Percentiles rank a stretch among this genome's conserved stretches.
Evolutionary conservation across 1,140 invertebrate genomes (phyloP).

Genomic region (Arctopsyche grandis): DNA sequence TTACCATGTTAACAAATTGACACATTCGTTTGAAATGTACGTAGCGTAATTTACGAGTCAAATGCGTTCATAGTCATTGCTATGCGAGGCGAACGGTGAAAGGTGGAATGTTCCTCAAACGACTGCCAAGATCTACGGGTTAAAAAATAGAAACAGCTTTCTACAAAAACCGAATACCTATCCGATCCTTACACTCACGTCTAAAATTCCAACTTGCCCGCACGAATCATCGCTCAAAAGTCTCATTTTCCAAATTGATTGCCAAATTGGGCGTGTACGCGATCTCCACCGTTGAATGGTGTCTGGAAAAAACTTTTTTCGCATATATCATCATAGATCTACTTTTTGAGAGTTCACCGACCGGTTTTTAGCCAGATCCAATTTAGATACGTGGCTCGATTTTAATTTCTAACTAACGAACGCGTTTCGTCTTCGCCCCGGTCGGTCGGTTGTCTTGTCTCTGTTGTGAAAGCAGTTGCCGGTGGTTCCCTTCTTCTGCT

Average conservation of each 20-base stretch:
- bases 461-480: neutral
- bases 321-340: neutral
- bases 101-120: conserved; percentile 13
- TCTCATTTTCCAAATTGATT: neutral
- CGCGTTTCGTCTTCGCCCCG: neutral
- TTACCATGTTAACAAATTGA: conserved; percentile 8
- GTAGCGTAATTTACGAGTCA: conserved; percentile 14
- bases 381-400: conserved; percentile 6
- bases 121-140: conserved; percentile 1
- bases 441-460: neutral
- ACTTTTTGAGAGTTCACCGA: neutral
- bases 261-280: neutral
- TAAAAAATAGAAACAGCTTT: neutral
- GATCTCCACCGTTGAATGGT: neutral
- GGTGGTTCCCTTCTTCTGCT: neutral
- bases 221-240: neutral
- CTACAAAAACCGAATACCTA: neutral
- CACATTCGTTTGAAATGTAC: neutral
- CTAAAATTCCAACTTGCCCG: neutral
- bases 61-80: conserved; percentile 11
- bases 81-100: conserved; percentile 21
- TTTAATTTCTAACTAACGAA: conserved; percentile 10
- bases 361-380: neutral
- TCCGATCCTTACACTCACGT: neutral
- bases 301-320: neutral